Evolutionary conservation across 2,888 invertebrate genomes (phyloP), one percentile per base, ranked within the genome.

Genomic region (Diabrotica balteata): DNA sequence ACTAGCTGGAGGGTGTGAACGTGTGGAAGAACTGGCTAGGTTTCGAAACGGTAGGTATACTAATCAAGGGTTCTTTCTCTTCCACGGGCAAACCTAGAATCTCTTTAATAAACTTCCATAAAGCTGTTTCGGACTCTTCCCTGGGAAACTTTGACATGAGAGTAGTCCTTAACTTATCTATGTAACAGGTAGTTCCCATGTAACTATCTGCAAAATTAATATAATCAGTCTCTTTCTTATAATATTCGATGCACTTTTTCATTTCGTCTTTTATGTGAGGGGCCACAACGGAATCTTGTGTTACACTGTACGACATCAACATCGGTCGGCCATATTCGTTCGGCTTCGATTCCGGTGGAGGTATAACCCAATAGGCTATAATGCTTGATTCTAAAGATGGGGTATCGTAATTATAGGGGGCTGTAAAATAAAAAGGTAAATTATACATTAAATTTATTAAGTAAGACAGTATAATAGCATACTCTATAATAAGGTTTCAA

Each of bases 281-380:
- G 0, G 94, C 90, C 63, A 96, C 86, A 76, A 92, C 91, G 62
- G 90, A 90, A 79, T 97, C 96, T 77, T 94, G 92, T 4, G 91
- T 86, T 71, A 95, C 89, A 70, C 91, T 93, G 81, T 95, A 96
- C 73, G 93, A 93, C 85, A 97, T 90, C 55, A 93, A 86, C 90
- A 97, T 92, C 0, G 97, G 97, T 54, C 95, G 90, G 0, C 96
- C 96, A 83, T 96, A 96, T 83, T 97, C 97, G 63, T 93, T 91
- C 8, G 95, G 95, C 76, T 94, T 90, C 79, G 93, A 93, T 86
- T 97, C 97, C 53, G 95, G 93, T 3, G 97, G 97, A n/a, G 97
- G 96, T 86, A 95, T 90, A 5, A 97, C 95, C 97, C 97, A 97
- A 84, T 94, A 97, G 65, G 94, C 91, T 70, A 93, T 91, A 10